Conservation (phyloP, 2,113 vertebrate species). For the Orientallactaga bullata region DNA sequence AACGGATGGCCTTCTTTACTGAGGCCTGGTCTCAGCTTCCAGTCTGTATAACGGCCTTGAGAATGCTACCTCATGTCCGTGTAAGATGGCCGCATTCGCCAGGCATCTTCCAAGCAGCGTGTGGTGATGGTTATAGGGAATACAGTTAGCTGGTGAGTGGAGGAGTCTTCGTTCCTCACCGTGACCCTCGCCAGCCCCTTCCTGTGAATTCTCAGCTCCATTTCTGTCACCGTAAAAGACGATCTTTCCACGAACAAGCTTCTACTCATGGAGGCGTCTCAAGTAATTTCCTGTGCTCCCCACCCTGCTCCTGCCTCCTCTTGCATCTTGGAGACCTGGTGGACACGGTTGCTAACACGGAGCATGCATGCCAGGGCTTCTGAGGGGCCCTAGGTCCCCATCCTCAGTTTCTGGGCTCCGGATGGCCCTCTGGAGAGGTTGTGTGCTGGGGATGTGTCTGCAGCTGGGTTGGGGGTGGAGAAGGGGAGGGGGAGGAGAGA, state of each 20-base stretch:
- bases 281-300: background rate
- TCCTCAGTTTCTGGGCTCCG: background rate
- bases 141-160: background rate
- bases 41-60: fast-evolving
- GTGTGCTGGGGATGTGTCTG: background rate
- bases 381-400: background rate
- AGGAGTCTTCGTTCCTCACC: fast-evolving
- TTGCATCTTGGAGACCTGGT: slow-evolving; percentile 71
- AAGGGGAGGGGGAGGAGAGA: slow-evolving; percentile 54
- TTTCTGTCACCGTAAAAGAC: slow-evolving; percentile 77
- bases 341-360: slow-evolving; percentile 62
- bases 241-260: slow-evolving; percentile 76
- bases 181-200: background rate
- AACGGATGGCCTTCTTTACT: too few relatives aligned
- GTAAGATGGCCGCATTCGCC: fast-evolving
- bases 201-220: slow-evolving; percentile 65
- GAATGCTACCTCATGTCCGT: fast-evolving
- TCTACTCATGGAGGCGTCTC: slow-evolving; percentile 74
- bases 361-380: slow-evolving; percentile 77
- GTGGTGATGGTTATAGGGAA: background rate
- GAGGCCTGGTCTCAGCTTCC: background rate
- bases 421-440: background rate
- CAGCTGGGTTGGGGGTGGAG: background rate
- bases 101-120: fast-evolving
- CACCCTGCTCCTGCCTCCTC: background rate